Conservation (phyloP, 2,113 vertebrate genomes). For the Hemiscyllium ocellatum region DNA sequence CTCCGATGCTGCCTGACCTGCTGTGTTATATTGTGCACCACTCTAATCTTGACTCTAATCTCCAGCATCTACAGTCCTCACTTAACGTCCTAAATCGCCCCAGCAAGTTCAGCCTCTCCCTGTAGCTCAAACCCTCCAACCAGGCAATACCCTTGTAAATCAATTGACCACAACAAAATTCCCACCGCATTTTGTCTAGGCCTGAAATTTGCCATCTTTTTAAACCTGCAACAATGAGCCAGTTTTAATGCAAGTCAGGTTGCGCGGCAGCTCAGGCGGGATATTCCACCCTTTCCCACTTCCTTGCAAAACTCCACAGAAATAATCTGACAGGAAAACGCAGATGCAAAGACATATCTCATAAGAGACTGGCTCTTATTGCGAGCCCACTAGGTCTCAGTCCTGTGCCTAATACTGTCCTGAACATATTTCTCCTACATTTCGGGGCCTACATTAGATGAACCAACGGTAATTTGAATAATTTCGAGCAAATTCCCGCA, state of each 20-base stretch:
- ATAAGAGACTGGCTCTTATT: background rate
- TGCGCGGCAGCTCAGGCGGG: background rate
- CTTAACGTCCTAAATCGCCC: too few species aligned
- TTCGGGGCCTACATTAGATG: background rate
- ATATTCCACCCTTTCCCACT: background rate
- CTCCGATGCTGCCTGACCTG: too few species aligned
- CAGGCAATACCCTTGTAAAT: too few species aligned
- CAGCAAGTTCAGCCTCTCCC: too few species aligned
- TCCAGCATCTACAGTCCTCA: too few species aligned
- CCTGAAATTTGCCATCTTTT: background rate
- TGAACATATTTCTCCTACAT: background rate
- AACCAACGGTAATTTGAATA: background rate
- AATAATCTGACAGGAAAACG: background rate
- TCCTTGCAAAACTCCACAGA: background rate
- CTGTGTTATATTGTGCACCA: too few species aligned
- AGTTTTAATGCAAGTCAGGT: background rate
- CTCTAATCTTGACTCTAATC: too few species aligned
- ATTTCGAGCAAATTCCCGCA: background rate
- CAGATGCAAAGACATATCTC: background rate
- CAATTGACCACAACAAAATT: background rate
- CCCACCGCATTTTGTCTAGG: background rate
- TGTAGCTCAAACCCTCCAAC: too few species aligned
- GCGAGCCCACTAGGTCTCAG: background rate
- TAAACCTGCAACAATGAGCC: background rate
- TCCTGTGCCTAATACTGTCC: background rate